Evolutionary conservation across 2,113 vertebrate genomes (phyloP), one percentile per base, ranked within the genome.

Genomic region (Panthera leo): DNA sequence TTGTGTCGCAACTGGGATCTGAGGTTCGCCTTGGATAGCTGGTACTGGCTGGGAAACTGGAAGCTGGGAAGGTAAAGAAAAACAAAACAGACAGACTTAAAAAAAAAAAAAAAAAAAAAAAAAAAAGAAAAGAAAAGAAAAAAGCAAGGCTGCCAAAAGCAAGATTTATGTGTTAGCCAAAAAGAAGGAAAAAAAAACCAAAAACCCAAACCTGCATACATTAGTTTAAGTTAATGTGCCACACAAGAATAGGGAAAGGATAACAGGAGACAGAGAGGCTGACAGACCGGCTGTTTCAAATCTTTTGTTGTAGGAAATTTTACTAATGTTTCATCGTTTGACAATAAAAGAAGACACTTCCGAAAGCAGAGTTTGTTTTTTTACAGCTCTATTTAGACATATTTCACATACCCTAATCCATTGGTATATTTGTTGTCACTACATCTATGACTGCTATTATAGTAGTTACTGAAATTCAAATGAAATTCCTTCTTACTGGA

Each of bases 21-120:
- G 98, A 99, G 98, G 97, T 97, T 99, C 99, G 97, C 98, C 98
- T 98, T 99, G 99, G 97, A 99, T 98, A 98, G 98, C 98, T 98
- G 98, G 95, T 98, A 99, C 98, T 98, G 98, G 97, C 92, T 99
- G 98, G 98, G 99, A 98, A 98, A 99, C 99, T 98, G 99, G 98
- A 99, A 99, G 99, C 99, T 99, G 99, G 98, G 98, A 98, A 99
- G 97, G 99, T 98, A 99, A 98, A 99, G 98, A 99, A 99, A 98
- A 99, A 98, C 94, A 97, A 99, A 98, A 99, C 96, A 98, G 97
- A 99, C 89, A 98, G 98, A 97, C 67, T 94, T 98, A 45, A 75
- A 75, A 75, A 75, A 45, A 73, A 45, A 75, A 75, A 75, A n/a
- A 75, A 45, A 73, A 34, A 68, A 68, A 70, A 61, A 61, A 23